These are phyloP conservation scores for Falco naumanni DNA, from an alignment of 2,797 vertebrate species.

Conservation along the genomic window DNA sequence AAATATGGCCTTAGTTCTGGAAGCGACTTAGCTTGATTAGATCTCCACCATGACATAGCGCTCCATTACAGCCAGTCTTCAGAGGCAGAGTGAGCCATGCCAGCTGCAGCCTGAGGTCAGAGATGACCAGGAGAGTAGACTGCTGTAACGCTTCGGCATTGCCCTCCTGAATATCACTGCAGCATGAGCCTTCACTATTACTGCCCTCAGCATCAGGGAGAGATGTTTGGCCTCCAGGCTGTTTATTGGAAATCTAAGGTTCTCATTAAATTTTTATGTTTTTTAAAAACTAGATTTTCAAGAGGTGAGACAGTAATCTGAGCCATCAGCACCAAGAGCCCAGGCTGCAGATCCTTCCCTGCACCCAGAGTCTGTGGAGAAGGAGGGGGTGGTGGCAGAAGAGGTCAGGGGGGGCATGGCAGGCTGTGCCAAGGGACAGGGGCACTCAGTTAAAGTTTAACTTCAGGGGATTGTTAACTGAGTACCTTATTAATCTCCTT, in stretches of 20 bases:
- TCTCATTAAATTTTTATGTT: background rate
- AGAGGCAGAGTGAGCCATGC: background rate
- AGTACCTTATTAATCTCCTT: background rate
- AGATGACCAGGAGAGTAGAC: background rate
- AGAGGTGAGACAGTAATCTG: background rate
- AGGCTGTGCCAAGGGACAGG: background rate
- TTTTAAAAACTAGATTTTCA: background rate
- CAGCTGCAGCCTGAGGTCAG: background rate
- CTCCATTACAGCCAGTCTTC: background rate
- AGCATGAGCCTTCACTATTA: background rate
- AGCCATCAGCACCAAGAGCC: background rate
- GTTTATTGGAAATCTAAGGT: background rate
- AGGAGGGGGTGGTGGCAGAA: background rate
- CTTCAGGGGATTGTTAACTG: background rate
- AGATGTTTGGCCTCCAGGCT: background rate
- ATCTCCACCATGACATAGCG: background rate
- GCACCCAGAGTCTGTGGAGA: background rate
- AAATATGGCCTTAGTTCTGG: constrained; percentile 4
- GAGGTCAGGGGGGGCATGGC: background rate
- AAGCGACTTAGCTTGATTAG: background rate
- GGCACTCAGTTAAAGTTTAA: background rate
- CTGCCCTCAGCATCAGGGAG: background rate
- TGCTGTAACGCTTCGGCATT: background rate
- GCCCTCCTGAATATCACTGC: background rate
- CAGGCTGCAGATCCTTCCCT: background rate